Evolutionary conservation across 2,797 vertebrate species (phyloP).

Genomic region (Mionectes olivaceus): DNA sequence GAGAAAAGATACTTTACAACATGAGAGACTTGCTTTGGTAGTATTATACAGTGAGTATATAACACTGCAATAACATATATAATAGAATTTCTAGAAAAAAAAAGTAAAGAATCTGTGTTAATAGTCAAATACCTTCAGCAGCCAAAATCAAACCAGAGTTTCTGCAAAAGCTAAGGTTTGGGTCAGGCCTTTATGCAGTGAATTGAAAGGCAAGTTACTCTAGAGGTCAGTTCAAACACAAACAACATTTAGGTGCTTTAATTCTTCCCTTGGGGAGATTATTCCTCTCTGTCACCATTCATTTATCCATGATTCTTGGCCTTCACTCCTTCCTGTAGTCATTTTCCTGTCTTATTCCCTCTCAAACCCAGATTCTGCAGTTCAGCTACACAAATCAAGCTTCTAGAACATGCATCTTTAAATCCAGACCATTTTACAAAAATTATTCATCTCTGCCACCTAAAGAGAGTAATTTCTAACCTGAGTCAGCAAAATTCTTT

Average conservation of each 20-base stretch:
- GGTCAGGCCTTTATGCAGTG: not conserved
- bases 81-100: not conserved
- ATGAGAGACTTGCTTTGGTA: not conserved
- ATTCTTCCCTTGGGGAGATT: not conserved
- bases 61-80: not conserved
- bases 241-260: not conserved
- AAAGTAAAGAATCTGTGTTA: not conserved
- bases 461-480: not conserved
- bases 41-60: not conserved
- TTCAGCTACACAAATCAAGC: not conserved
- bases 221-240: not conserved
- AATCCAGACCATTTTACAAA: not conserved
- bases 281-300: not conserved
- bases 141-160: not conserved
- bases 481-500: not conserved
- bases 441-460: not conserved
- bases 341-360: not conserved
- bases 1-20: not conserved
- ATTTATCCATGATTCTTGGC: not conserved
- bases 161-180: not conserved
- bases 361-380: not conserved
- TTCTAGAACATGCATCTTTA: not conserved
- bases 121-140: not conserved
- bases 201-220: not conserved
- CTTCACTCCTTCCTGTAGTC: not conserved